Evolutionary conservation across 2,113 vertebrate genomes (phyloP), one percentile per base, ranked within the genome.

Genomic region (Xenus cinereus): DNA sequence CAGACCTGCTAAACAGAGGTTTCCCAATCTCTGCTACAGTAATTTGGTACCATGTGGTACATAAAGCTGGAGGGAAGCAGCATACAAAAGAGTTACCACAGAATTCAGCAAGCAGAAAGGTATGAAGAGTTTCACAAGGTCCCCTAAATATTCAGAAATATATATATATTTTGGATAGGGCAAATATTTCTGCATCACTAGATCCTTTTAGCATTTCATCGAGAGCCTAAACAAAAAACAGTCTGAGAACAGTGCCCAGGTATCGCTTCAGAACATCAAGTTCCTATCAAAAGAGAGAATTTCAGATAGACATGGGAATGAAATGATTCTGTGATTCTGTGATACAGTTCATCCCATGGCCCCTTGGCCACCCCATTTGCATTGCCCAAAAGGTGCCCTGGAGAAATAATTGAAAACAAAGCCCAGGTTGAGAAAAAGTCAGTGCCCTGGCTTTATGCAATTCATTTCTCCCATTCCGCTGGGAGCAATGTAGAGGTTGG

Each of bases 1-100:
- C 89, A 94, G 95, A 95, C 39, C 92, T 94, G 88, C 83, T 94
- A 94, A 90, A 78, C 73, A 79, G 84, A 97, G 84, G 66, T 95
- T 97, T 95, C 80, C 69, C 95, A 96, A 45, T 89, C 94, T 95
- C 80, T 91, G 86, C 90, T 92, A 68, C 73, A 87, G 76, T 89
- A 76, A 95, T 88, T 95, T 84, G 43, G 92, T 90, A 74, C 56
- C 72, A 63, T 59, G 63, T 74, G 78, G 32, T 71, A 46, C 26
- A 14, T 33, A 69, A 89, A 89, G 66, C 62, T 95, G 76, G 57
- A 76, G 89, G 84, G 74, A 97, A 95, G 37, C 12, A 69, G 62
- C 54, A 50, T 18, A 75, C 48, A 62, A 60, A 91, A 90, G 53
- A 71, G 27, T 84, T 90, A 90, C 60, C 75, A 72, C 71, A 78